Evolutionary conservation across 2,797 vertebrate species (phyloP), one percentile per base, ranked within the genome.

Genomic region (Rhynchonycteris naso): DNA sequence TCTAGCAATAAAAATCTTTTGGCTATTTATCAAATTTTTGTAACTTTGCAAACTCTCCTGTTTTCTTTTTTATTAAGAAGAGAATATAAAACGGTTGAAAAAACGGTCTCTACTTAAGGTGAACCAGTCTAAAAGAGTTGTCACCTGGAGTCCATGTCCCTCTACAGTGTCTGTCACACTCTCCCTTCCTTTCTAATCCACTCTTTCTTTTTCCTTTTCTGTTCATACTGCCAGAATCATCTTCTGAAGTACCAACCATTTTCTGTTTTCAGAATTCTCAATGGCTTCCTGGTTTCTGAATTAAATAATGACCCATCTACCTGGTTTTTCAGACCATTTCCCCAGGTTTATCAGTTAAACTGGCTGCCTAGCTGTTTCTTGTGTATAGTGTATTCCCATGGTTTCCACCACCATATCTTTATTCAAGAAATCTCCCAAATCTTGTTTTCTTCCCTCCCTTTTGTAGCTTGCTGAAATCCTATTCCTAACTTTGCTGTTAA

Each of bases 21-120:
- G 15, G 12, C 4, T 50, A 35, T 81, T 71, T 81, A 43, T 85
- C 38, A 66, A 11, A 43, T 68, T 88, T 88, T 47, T 56, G 16
- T 33, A 71, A 63, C 2, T 75, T 88, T 82, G 26, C 4, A 68
- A 61, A 26, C 22, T 72, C 38, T 84, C 68, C 2, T 24, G 1
- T 94, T 81, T 81, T 26, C 56, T 28, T 92, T 93, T 33, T 90
- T 9, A 33, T 88, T 84, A 50, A 81, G 56, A 95, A 35, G 24
- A 65, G 3, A n/a, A 56, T 28, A 10, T 91, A 61, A 72, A 84
- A 59, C 7, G 61, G 11, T 72, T 88, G 50, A 58, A 58, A 83
- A 80, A 38, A 69, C 52, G 61, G 26, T 54, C n/a, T 88, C 71
- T 72, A n/a, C 54, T 84, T 59, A 52, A 89, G n/a, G 47, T 63